Evolutionary conservation across 1,140 invertebrate genomes (phyloP).

Genomic region (Caligus rogercresseyi): DNA sequence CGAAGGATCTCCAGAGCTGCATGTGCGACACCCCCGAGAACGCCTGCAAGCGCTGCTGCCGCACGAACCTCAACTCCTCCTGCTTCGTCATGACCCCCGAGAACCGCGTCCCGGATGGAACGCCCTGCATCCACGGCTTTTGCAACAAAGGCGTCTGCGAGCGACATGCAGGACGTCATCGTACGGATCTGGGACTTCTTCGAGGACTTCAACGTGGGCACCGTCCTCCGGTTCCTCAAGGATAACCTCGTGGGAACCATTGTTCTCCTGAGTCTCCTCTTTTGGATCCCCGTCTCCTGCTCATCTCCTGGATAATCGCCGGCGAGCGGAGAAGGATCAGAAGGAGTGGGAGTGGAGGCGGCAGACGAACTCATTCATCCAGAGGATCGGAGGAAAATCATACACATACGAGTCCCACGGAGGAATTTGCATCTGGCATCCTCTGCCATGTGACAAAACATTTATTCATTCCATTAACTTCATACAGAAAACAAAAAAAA

Average conservation of each 20-base stretch:
- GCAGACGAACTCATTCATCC: conserved; percentile 18
- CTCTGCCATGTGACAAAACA: not conserved
- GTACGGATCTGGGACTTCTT: conserved; percentile 9
- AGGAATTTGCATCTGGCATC: conserved; percentile 6
- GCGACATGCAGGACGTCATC: not conserved
- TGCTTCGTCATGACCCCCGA: conserved; percentile 65
- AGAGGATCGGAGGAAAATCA: conserved; percentile 1
- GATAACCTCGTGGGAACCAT: conserved; percentile 80
- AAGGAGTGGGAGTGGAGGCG: conserved; percentile 17
- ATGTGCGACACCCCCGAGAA: conserved; percentile 69
- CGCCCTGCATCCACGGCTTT: conserved; percentile 51
- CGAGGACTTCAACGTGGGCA: conserved; percentile 10
- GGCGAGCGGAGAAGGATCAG: conserved; percentile 9
- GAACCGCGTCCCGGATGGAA: conserved; percentile 73
- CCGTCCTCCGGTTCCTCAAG: conserved; percentile 37
- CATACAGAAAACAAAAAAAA: no score
- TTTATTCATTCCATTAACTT: no score
- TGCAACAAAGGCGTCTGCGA: conserved; percentile 11
- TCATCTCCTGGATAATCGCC: conserved; percentile 29
- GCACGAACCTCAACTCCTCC: conserved; percentile 71
- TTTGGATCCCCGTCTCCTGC: conserved; percentile 60
- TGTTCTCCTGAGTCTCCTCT: conserved; percentile 65
- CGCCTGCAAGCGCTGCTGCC: conserved; percentile 74
- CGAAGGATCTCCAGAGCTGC: conserved; percentile 71
- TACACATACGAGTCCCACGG: conserved; percentile 9